These are phyloP conservation scores for Nephotettix cincticeps DNA, from an alignment of 1,140 invertebrate genomes.

Conservation along the genomic window DNA sequence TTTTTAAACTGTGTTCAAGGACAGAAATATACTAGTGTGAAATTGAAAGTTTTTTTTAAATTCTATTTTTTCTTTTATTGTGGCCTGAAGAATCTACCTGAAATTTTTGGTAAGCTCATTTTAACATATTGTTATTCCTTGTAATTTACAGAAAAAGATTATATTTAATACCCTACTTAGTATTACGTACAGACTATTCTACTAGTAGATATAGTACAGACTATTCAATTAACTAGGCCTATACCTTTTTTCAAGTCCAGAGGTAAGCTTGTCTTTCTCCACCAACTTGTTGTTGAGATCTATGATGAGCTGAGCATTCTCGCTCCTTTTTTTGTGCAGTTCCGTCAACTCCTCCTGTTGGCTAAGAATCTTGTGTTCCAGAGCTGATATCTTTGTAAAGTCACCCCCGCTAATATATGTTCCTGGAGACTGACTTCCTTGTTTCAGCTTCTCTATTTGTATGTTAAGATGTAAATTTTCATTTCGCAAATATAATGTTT, in stretches of 20 bases:
- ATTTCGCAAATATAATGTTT: conserved; percentile 68
- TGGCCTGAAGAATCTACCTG: too few species aligned
- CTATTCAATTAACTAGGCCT: too few species aligned
- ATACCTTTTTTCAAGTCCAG: conserved; percentile 67
- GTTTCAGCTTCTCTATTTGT: conserved; percentile 77
- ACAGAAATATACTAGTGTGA: too few species aligned
- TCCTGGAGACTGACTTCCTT: conserved; percentile 50
- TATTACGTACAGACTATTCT: too few species aligned
- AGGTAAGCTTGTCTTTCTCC: conserved; percentile 78
- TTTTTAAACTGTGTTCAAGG: too few species aligned
- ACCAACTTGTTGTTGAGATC: conserved; percentile 84
- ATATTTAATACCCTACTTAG: too few species aligned
- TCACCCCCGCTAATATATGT: conserved; percentile 46
- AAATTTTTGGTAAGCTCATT: too few species aligned
- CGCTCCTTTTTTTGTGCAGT: conserved; percentile 82
- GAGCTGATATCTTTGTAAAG: conserved; percentile 54
- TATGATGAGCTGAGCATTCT: conserved; percentile 91
- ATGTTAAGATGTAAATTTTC: conserved; percentile 83
- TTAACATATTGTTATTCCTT: too few species aligned
- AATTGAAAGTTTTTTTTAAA: too few species aligned
- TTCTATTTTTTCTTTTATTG: too few species aligned
- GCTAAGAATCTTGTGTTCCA: conserved; percentile 81
- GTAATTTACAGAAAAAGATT: too few species aligned
- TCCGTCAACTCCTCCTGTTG: conserved; percentile 93
- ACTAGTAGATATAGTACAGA: too few species aligned